Base-by-base conservation (phyloP, 2,113 vertebrate genomes). In the Psilopsiagon aymara region DNA sequence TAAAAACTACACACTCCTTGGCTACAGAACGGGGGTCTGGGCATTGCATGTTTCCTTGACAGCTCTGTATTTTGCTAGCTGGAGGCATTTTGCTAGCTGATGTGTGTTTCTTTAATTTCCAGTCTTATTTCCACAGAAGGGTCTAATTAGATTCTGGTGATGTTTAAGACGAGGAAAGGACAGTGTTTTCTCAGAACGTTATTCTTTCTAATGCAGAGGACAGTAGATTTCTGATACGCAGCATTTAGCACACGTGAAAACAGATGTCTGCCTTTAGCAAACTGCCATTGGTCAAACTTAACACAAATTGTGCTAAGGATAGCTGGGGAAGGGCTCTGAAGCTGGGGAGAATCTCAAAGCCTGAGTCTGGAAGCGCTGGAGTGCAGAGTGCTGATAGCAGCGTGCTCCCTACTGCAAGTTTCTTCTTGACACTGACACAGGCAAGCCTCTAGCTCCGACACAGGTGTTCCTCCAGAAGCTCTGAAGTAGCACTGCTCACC, bases 381-480 rank as follows among this genome's bases (percentile, higher is more conserved):
- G 93, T 41, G 18, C 49, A n/a, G 88, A 60, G 89, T 2, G 29
- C 82, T 24, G 31, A 7, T 5, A 75, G 96, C 87, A 74, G 82
- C 2, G 25, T 79, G 97, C 97, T 98, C 88, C 75, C 86, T 31
- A 1, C 69, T 91, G 96, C 97, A 97, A 98, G 96, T 98, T 97
- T 81, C 97, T 95, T 94, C 90, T 97, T 97, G 96, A 93, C 98
- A 97, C 95, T 81, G 97, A 96, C 96, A 95, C 94, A 52, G 95
- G 85, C 53, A 95, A 95, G 94, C 90, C 97, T 97, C 55, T 88
- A 62, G 92, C 94, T 95, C 83, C 6, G 51, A 82, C 78, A 77
- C 95, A 95, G 96, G 94, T 94, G 95, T 92, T 96, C 46, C 90
- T 84, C 88, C 77, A 66, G 52, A 86, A 76, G 96, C 96, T 73